Percentiles rank a stretch among this genome's conserved stretches.
Conservation (phyloP, 2,113 vertebrate genomes). For the cat (Felis catus) region DNA sequence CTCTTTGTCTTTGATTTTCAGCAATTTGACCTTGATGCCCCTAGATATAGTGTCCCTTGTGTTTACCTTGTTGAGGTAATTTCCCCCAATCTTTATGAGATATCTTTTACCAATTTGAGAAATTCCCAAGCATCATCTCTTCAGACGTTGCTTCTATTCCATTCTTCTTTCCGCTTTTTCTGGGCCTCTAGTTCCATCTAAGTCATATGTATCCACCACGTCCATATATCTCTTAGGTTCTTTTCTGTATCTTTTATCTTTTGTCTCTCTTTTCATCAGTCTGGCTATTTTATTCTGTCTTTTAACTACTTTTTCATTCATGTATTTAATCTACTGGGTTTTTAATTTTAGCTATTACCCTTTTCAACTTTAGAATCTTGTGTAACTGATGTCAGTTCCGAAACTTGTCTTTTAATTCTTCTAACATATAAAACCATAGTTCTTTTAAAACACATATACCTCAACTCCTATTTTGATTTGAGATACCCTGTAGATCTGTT, state of each 20-base stretch:
- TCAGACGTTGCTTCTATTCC: neutral
- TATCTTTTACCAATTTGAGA: neutral
- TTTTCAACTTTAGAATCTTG: neutral
- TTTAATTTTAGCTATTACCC: neutral
- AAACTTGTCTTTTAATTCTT: neutral
- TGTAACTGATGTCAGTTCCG: neutral
- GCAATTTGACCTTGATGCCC: neutral
- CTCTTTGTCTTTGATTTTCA: constrained; percentile 19
- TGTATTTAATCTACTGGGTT: neutral
- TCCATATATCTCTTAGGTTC: neutral
- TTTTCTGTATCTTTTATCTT: neutral
- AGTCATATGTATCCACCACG: neutral
- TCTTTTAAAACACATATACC: neutral
- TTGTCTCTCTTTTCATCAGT: neutral
- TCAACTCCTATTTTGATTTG: neutral
- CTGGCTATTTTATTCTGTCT: neutral
- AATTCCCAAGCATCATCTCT: neutral
- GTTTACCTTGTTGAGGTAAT: neutral
- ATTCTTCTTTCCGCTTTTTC: neutral
- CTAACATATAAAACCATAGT: neutral
- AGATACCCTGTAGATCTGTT: neutral
- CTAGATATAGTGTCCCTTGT: neutral
- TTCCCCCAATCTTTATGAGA: neutral
- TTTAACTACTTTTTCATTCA: neutral
- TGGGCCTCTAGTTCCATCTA: neutral